Conservation (phyloP, 2,113 vertebrate genomes). For the Drymodes brunneopygia region DNA sequence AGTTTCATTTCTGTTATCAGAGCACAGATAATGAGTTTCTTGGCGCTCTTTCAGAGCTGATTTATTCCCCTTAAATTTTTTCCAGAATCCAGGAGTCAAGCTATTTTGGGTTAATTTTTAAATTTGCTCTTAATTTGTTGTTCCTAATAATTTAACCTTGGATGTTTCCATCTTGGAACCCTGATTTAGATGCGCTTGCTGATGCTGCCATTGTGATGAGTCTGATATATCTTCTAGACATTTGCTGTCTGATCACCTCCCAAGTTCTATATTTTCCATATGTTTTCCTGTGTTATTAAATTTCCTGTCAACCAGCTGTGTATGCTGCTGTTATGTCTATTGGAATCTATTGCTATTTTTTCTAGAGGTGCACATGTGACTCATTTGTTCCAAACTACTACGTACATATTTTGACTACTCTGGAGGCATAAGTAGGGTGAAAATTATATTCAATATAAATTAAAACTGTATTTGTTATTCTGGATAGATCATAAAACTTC, state of each 20-base stretch:
- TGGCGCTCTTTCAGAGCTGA: not conserved
- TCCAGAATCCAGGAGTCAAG: not conserved
- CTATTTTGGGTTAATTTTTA: not conserved
- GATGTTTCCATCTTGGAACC: not conserved
- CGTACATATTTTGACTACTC: not conserved
- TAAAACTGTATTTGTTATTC: not conserved
- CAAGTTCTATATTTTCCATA: not conserved
- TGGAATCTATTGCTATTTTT: not conserved
- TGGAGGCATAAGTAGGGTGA: not conserved
- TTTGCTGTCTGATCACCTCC: not conserved
- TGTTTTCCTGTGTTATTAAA: not conserved
- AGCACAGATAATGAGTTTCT: not conserved
- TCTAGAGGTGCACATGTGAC: not conserved
- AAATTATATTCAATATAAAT: not conserved
- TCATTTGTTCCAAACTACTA: not conserved
- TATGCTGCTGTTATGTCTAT: not conserved
- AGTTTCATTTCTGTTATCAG: not conserved
- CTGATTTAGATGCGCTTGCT: not conserved
- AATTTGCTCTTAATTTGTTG: not conserved
- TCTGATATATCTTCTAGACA: not conserved
- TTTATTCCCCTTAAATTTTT: not conserved
- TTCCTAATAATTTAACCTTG: not conserved
- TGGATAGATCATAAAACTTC: not conserved
- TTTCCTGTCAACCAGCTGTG: not conserved
- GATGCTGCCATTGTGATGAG: not conserved